phyloP scores from a whole-genome alignment of 2,797 vertebrate species.

The Sitta carolinensis region DNA sequence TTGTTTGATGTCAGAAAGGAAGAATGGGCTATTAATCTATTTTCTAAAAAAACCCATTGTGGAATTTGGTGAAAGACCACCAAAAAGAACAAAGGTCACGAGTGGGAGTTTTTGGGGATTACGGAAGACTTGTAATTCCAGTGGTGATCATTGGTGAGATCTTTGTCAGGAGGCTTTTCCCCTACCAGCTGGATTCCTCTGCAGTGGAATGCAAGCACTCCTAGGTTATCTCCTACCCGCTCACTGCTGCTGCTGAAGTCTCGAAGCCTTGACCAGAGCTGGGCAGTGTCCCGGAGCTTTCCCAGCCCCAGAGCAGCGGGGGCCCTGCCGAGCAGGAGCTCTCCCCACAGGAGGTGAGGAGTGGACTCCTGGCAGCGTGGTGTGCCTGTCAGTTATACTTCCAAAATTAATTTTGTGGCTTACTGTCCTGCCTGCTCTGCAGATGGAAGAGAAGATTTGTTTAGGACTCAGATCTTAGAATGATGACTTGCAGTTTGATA shows the following conservation, averaged over 20 bases:
- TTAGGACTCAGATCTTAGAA: neutral
- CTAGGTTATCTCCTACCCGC: neutral
- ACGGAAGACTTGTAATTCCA: neutral
- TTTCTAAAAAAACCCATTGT: neutral
- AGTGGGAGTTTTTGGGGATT: neutral
- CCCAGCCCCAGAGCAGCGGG: neutral
- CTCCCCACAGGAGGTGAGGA: neutral
- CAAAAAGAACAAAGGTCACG: neutral
- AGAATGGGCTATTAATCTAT: neutral
- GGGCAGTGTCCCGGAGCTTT: neutral
- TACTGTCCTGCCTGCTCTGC: neutral
- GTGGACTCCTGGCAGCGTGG: rapidly evolving
- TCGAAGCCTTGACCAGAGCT: neutral
- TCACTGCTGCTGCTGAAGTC: neutral
- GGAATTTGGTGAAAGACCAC: neutral
- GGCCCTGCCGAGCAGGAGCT: neutral
- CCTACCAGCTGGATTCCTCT: neutral
- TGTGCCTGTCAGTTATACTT: neutral
- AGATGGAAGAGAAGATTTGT: neutral
- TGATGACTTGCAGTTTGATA: neutral
- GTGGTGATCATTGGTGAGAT: neutral
- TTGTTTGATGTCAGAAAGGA: neutral
- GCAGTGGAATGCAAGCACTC: neutral
- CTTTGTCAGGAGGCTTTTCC: neutral
- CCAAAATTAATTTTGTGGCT: neutral